Conservation (phyloP, 2,888 invertebrate species). For the Cosmia trapezina region DNA sequence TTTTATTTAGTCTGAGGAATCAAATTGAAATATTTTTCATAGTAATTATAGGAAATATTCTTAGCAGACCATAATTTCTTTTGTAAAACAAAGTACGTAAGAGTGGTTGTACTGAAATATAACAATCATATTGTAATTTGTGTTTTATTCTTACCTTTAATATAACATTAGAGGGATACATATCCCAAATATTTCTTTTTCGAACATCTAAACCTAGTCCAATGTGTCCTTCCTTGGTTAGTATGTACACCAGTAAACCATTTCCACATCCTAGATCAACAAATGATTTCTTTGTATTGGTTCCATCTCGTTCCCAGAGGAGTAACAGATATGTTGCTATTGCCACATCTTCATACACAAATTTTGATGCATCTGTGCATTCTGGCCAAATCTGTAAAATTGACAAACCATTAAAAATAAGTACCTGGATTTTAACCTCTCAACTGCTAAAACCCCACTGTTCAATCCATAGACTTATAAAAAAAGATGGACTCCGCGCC, state of each 20-base stretch:
- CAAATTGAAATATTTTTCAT: neutral
- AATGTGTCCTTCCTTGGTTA: constrained; percentile 95
- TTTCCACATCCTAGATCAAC: constrained; percentile 99
- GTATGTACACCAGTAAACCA: constrained; percentile 96
- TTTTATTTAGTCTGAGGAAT: too few species aligned
- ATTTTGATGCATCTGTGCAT: constrained; percentile 98
- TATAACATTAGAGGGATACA: constrained; percentile 92
- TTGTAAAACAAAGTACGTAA: neutral
- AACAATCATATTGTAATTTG: neutral
- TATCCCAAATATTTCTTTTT: constrained; percentile 96
- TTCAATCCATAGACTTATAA: too few species aligned
- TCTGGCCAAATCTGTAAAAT: constrained; percentile 95
- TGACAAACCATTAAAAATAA: neutral
- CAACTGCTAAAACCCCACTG: neutral
- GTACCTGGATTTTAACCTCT: neutral
- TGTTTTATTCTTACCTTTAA: constrained; percentile 89
- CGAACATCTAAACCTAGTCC: constrained; percentile 96
- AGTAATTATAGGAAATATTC: neutral
- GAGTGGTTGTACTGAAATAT: constrained; percentile 12
- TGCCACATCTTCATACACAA: constrained; percentile 98
- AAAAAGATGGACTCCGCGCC: too few species aligned
- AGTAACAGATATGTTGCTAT: constrained; percentile 96
- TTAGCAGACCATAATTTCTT: neutral
- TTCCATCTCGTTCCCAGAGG: constrained; percentile 93
- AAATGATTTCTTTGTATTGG: constrained; percentile 90